These are phyloP conservation scores for Bathynomus jamesi DNA, from an alignment of 1,140 invertebrate genomes.

Conservation along the genomic window DNA sequence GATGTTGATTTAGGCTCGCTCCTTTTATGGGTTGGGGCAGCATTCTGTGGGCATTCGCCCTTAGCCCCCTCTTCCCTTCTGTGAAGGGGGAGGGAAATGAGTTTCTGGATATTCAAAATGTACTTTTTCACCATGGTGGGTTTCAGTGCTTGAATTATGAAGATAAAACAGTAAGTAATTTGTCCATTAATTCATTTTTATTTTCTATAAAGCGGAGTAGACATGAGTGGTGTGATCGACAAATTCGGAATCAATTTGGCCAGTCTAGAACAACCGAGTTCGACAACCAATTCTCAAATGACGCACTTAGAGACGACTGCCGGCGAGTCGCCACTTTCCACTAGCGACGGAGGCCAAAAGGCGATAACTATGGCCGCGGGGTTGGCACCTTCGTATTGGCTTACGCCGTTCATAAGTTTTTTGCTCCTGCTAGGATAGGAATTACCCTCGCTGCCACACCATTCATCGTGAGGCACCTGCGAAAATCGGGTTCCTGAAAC, in stretches of 20 bases:
- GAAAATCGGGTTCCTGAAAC: neutral
- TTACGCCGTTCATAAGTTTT: slow-evolving; percentile 83
- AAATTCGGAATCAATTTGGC: slow-evolving; percentile 30
- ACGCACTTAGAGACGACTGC: neutral
- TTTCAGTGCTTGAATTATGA: too few relatives aligned
- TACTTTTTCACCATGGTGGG: too few relatives aligned
- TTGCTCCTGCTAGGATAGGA: slow-evolving; percentile 73
- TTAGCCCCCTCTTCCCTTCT: too few relatives aligned
- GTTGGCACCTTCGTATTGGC: slow-evolving; percentile 83
- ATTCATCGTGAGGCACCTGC: slow-evolving; percentile 77
- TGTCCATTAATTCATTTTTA: slow-evolving; percentile 4
- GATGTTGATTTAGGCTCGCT: too few relatives aligned
- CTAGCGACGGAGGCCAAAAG: neutral
- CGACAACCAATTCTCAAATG: neutral
- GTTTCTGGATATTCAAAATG: too few relatives aligned
- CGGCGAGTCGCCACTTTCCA: too few relatives aligned
- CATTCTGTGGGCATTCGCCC: too few relatives aligned
- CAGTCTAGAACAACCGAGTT: neutral
- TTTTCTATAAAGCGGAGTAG: slow-evolving; percentile 35
- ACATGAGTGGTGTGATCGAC: slow-evolving; percentile 32
- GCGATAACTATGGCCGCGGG: slow-evolving; percentile 45
- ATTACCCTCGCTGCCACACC: slow-evolving; percentile 71
- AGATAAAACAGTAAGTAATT: neutral
- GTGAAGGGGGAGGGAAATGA: too few relatives aligned
- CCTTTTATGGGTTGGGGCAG: too few relatives aligned